These are phyloP conservation scores for Ischnura elegans DNA, from an alignment of 2,888 invertebrate genomes.

Conservation along the genomic window DNA sequence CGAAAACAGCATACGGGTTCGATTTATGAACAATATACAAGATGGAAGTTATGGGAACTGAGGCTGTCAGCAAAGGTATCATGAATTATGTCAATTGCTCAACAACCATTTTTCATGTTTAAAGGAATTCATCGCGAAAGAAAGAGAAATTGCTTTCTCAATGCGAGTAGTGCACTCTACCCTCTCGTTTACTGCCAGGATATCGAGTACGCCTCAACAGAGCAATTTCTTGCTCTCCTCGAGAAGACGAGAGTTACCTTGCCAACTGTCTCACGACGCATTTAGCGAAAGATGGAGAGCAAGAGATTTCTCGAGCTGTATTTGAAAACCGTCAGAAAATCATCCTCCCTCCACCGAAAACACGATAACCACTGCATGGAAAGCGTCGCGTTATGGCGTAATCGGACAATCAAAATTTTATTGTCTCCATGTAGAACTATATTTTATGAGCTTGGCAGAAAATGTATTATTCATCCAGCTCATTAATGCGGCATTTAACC, in stretches of 20 bases:
- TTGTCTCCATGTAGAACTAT: conserved; percentile 40
- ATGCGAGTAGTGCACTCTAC: neutral
- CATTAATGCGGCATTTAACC: conserved; percentile 39
- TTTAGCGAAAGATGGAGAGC: neutral
- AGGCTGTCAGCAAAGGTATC: no score
- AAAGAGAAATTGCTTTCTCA: neutral
- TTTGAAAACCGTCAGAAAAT: conserved; percentile 30
- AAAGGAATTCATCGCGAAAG: neutral
- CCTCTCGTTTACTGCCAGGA: neutral
- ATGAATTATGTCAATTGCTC: no score
- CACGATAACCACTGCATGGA: neutral
- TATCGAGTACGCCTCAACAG: neutral
- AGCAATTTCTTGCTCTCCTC: neutral
- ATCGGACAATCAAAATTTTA: conserved; percentile 47
- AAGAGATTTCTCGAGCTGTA: neutral
- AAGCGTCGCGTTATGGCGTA: conserved; percentile 44
- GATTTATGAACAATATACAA: no score
- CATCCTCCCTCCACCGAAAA: neutral
- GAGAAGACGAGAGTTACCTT: neutral
- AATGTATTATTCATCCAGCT: conserved; percentile 34
- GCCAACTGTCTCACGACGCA: neutral
- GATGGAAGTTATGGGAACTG: no score
- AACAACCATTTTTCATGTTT: no score
- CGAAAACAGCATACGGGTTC: no score
- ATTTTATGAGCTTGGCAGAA: neutral